Base-by-base conservation (phyloP, 37 sponge, comb jelly and placozoan species). In the Aplysina aerophoba region DNA sequence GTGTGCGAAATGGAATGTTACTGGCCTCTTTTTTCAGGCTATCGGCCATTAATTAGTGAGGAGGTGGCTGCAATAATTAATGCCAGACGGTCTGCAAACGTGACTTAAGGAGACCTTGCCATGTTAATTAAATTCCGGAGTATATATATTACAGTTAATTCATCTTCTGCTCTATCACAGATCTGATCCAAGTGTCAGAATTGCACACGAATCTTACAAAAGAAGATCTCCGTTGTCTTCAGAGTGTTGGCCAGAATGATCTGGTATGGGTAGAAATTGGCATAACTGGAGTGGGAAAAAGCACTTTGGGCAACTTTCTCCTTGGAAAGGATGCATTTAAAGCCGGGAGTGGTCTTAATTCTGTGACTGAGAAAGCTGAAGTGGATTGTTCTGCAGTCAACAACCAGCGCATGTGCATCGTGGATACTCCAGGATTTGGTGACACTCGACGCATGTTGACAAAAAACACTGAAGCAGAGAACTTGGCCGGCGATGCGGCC, bases 251-350 rank as follows among this genome's bases (percentile, higher is more conserved):
- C 1, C 54, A 40, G 41, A 25, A 75, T 41, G 44, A 36, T 24
- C 21, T 17, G 0, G 25, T 50, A 1, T 75, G 78, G 78, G 41
- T 75, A 44, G 54, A 53, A 54, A 40, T 75, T 21, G 78, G 78
- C n/a, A 25, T 53, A 2, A 75, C 78, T 75, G 78, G 78, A 20
- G 78, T 36, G 1, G 78, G 78, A 54, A 75, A 75, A 54, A 75
- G 78, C 37, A 36, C 38, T 13, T 36, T 75, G 16, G 78, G 78
- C 3, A 75, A 75, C 54, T 75, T 75, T 24, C 33, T 75, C n/a
- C 78, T 75, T 75, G n/a, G 50, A 44, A 44, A 44, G 50, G 6
- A 44, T 44, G 50, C 8, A 8, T 44, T 44, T 44, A 8, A 75
- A 4, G 78, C 16, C 78, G 38, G 25, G 16, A 16, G 20, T n/a